A percentile compares a stretch with the other conserved stretches of the same genome.
These are phyloP conservation scores for Acipenser ruthenus DNA, from an alignment of 2,797 vertebrate species.

Conservation along the genomic window DNA sequence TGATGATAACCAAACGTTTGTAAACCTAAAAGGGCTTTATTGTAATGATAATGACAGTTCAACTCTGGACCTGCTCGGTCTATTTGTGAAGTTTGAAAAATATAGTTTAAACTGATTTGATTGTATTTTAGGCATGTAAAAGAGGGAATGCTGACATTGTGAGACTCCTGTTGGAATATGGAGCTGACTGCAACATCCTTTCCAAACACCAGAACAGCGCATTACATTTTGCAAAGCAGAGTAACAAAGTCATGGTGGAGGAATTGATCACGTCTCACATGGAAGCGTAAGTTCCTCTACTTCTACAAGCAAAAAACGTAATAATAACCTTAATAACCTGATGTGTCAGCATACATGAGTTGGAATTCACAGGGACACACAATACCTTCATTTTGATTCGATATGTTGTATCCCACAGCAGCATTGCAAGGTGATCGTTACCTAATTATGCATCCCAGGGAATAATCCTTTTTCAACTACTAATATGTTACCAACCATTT, in stretches of 20 bases:
- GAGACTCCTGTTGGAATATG: constrained; percentile 85
- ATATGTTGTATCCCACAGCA: too few species aligned
- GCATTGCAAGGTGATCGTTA: too few species aligned
- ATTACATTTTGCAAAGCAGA: constrained; percentile 82
- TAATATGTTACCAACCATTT: too few species aligned
- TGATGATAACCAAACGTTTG: too few species aligned
- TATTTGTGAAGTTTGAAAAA: too few species aligned
- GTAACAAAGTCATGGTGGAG: constrained; percentile 75
- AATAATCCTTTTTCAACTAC: too few species aligned
- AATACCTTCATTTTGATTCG: not conserved
- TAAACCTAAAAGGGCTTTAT: too few species aligned
- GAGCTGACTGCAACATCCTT: constrained; percentile 86
- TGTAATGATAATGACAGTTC: too few species aligned
- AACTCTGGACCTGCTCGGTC: too few species aligned
- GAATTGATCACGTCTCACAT: constrained; percentile 84
- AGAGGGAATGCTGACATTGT: constrained; percentile 89
- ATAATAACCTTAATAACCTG: not conserved
- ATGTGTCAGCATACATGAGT: not conserved
- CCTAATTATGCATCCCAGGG: too few species aligned
- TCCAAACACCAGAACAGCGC: constrained; percentile 89
- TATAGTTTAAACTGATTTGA: not conserved
- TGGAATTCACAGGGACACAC: not conserved
- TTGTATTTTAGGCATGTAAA: constrained; percentile 74
- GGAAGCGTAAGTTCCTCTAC: constrained; percentile 69
- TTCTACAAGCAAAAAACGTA: not conserved